Evolutionary conservation across 2,888 invertebrate genomes (phyloP).

Genomic region (Nycteola revayana): DNA sequence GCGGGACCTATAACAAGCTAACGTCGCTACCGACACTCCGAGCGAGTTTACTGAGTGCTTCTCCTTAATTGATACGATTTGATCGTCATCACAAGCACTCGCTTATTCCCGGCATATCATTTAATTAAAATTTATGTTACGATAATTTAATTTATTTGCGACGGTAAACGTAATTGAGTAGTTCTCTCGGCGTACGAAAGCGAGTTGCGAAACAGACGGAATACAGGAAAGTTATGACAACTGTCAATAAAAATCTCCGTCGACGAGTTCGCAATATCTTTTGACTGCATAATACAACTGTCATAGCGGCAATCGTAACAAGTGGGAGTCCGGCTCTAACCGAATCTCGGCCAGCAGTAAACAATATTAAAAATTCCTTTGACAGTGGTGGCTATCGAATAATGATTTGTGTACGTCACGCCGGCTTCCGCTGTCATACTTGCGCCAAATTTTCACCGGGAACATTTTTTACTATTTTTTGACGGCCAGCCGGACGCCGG

Average conservation of each 20-base stretch:
- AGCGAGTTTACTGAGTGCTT: conserved; percentile 59
- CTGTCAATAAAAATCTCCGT: conserved; percentile 43
- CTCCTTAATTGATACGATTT: conserved; percentile 76
- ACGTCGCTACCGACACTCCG: conserved; percentile 54
- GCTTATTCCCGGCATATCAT: conserved; percentile 52
- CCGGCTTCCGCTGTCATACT: conserved; percentile 71
- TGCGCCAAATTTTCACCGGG: conserved; percentile 71
- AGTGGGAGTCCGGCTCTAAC: conserved; percentile 50
- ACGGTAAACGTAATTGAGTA: conserved; percentile 36
- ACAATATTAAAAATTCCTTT: conserved; percentile 78
- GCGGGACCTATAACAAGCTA: conserved; percentile 69
- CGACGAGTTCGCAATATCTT: conserved; percentile 42
- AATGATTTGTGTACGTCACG: conserved; percentile 73
- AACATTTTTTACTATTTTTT: conserved; percentile 67
- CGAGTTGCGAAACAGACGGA: conserved; percentile 31
- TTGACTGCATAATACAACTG: conserved; percentile 36
- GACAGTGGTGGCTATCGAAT: conserved; percentile 68
- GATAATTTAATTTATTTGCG: conserved; percentile 41
- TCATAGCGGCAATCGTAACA: conserved; percentile 42
- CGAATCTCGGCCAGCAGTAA: conserved; percentile 61
- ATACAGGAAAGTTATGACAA: conserved; percentile 49
- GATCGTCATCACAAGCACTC: conserved; percentile 64
- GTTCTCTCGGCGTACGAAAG: conserved; percentile 19
- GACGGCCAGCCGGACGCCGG: conserved; percentile 59
- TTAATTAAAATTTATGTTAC: conserved; percentile 55